Evolutionary conservation across 2,113 vertebrate genomes (phyloP), one percentile per base, ranked within the genome.

Genomic region (Ploceus nigricollis): DNA sequence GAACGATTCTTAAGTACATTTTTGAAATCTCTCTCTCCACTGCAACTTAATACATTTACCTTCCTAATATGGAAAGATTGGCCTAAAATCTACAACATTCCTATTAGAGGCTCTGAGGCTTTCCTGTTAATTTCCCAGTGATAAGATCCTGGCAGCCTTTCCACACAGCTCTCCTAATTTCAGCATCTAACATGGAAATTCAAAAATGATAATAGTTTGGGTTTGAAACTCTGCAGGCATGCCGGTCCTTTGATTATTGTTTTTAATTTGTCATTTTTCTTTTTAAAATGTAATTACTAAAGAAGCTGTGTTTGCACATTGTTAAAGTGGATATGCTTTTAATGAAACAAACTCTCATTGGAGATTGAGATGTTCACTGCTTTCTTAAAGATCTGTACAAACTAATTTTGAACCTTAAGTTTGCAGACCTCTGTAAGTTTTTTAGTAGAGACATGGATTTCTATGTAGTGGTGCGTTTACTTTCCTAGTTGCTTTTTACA

Each of bases 101-200:
- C 47, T 93, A 16, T 89, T 95, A 75, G 63, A 83, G 51, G 22
- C 53, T 94, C 28, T 89, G 60, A 82, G 82, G 30, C 47, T 86
- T 93, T 61, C 56, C 54, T 85, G 51, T 86, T 81, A 78, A 93
- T 86, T 96, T 94, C n/a, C 18, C 39, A 48, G n/a, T 75, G 90
- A 95, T 93, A 93, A 92, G 31, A 60, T 88, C 68, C 71, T 93
- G 93, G 76, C 54, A 96, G 71, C 39, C 60, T 83, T 95, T 96
- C 79, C 56, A 42, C 33, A 24, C 28, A 75, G 47, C 22, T 37
- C 44, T 94, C 40, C 44, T 81, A 66, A 77, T 90, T 89, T 96
- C 91, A 84, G 47, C 60, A 63, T 86, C 73, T 92, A 60, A 64
- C 30, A 54, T 24, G 60, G 37, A 90, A 88, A 68, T 61, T 22